Conservation (phyloP, 2,888 invertebrate species). For the Eupithecia pulchellata region DNA sequence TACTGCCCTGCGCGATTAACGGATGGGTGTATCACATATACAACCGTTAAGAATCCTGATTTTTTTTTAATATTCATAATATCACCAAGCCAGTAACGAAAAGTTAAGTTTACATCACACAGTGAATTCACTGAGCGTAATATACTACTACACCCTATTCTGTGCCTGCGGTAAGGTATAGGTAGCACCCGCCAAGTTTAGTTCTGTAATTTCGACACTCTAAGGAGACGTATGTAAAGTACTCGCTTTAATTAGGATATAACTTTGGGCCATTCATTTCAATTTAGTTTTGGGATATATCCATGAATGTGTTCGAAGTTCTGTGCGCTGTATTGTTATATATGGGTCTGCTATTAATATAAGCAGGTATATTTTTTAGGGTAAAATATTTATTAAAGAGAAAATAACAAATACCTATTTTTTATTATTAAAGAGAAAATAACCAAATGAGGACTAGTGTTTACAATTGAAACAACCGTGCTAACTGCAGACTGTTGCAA, state of each 20-base stretch:
- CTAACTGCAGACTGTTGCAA: too few species aligned
- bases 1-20: too few species aligned
- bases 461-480: too few species aligned
- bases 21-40: too few species aligned
- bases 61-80: not conserved
- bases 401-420: too few species aligned
- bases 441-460: too few species aligned
- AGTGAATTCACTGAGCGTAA: not conserved
- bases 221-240: slow-evolving; percentile 63
- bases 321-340: slow-evolving; percentile 33
- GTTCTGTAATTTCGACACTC: slow-evolving; percentile 79
- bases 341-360: not conserved
- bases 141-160: slow-evolving; percentile 35
- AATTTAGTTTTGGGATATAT: slow-evolving; percentile 61
- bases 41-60: too few species aligned
- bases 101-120: not conserved
- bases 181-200: slow-evolving; percentile 66
- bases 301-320: slow-evolving; percentile 48
- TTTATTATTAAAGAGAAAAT: too few species aligned
- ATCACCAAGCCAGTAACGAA: not conserved
- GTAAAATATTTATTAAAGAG: too few species aligned
- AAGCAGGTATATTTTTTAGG: not conserved
- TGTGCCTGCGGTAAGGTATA: slow-evolving; percentile 60
- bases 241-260: slow-evolving; percentile 74
- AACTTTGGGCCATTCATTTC: slow-evolving; percentile 75